These are phyloP conservation scores for Lasius fuliginosus DNA, from an alignment of 2,888 invertebrate genomes.

Conservation along the genomic window DNA sequence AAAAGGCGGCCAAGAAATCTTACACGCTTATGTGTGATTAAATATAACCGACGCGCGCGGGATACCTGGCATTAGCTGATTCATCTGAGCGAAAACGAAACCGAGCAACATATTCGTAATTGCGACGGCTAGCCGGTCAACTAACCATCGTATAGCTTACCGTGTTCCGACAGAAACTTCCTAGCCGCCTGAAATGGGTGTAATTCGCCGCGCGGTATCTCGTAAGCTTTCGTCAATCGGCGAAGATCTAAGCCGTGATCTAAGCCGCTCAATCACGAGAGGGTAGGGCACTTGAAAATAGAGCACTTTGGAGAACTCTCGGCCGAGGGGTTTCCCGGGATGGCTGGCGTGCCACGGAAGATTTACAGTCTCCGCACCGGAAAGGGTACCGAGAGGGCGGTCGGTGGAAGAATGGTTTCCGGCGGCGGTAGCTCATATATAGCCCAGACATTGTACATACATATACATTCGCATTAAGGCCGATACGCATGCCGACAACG, in stretches of 20 bases:
- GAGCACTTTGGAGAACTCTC: constrained; percentile 75
- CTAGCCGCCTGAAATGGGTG: constrained; percentile 63
- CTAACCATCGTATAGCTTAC: constrained; percentile 75
- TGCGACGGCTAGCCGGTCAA: constrained; percentile 40
- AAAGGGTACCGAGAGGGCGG: constrained; percentile 82
- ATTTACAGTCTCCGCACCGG: constrained; percentile 83
- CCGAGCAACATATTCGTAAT: constrained; percentile 71
- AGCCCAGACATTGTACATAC: constrained; percentile 59
- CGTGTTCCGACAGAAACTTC: constrained; percentile 63
- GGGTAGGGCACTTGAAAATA: constrained; percentile 73
- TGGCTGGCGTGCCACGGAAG: constrained; percentile 81
- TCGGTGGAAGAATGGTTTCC: constrained; percentile 83
- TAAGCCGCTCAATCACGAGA: constrained; percentile 63
- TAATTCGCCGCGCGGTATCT: constrained; percentile 68
- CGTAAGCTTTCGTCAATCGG: constrained; percentile 74
- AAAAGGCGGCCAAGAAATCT: constrained; percentile 41
- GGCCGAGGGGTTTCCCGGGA: constrained; percentile 63
- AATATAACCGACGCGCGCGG: constrained; percentile 52
- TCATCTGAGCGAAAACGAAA: constrained; percentile 64
- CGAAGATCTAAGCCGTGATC: constrained; percentile 61
- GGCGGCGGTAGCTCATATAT: constrained; percentile 78
- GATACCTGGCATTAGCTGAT: constrained; percentile 67
- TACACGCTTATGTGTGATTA: constrained; percentile 60
- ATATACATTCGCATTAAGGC: constrained; percentile 61
- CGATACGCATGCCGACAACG: constrained; percentile 72